A percentile compares a stretch with the other conserved stretches of the same genome.
Evolutionary conservation across 1,140 invertebrate genomes (phyloP).

Genomic region (Aphelinus atriplicis): DNA sequence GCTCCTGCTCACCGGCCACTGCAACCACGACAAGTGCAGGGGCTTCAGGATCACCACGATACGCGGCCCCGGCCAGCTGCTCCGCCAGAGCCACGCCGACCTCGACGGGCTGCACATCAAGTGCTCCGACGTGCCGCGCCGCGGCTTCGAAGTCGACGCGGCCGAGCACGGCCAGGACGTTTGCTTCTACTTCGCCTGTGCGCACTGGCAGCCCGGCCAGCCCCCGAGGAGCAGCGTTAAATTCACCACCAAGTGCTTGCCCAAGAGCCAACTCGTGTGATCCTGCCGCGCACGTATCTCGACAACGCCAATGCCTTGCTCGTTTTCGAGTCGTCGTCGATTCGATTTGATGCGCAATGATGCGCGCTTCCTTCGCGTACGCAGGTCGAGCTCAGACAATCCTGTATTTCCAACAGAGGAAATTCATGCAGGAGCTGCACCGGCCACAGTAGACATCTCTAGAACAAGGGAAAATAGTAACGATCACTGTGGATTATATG

Average conservation of each 20-base stretch:
- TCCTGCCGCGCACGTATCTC: too few species aligned
- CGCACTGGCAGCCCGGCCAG: background rate
- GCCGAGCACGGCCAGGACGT: background rate
- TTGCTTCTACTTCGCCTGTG: conserved; percentile 22
- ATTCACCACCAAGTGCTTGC: conserved; percentile 18
- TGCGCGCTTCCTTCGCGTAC: too few species aligned
- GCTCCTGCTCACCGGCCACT: conserved; percentile 14
- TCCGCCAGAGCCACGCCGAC: background rate
- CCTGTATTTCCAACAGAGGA: too few species aligned
- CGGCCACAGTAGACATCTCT: too few species aligned
- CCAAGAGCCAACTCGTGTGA: background rate
- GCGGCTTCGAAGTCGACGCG: background rate
- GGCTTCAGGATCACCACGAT: conserved; percentile 13
- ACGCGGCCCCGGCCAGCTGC: background rate
- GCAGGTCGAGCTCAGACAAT: too few species aligned
- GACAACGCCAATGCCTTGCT: too few species aligned
- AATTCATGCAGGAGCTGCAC: too few species aligned
- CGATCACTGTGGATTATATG: too few species aligned
- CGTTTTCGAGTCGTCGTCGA: too few species aligned
- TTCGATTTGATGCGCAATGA: too few species aligned
- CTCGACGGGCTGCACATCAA: conserved; percentile 10
- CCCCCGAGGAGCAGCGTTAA: background rate
- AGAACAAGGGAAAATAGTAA: too few species aligned
- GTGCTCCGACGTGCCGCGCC: conserved; percentile 10
- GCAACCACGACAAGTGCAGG: conserved; percentile 25